Percentiles rank a stretch among this genome's conserved stretches.
Evolutionary conservation across 2,888 invertebrate genomes (phyloP).

Genomic region (Drosophila rellima): DNA sequence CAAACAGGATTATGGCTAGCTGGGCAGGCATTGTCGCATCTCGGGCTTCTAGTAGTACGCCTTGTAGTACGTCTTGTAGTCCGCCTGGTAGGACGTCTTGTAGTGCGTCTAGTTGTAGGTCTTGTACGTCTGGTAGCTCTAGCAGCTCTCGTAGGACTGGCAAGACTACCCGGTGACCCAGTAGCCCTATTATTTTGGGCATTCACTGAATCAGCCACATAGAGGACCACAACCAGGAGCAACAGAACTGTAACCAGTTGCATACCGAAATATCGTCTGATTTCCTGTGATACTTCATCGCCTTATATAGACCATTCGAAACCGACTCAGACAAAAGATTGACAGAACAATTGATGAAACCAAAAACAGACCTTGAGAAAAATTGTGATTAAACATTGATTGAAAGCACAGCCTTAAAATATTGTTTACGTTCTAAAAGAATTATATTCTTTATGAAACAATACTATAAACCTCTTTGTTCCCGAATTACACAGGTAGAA

Average conservation of each 20-base stretch:
- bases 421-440: background rate
- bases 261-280: slow-evolving; percentile 5
- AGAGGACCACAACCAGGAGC: slow-evolving; percentile 9
- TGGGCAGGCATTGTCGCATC: background rate
- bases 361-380: too few species aligned
- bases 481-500: background rate
- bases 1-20: slow-evolving; percentile 5
- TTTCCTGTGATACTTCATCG: background rate
- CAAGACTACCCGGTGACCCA: background rate
- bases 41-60: background rate
- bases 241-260: slow-evolving; percentile 10
- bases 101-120: background rate
- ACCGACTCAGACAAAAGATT: background rate
- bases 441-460: background rate
- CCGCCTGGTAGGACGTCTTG: background rate
- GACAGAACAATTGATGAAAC: background rate
- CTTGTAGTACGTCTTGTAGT: background rate
- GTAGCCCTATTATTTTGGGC: background rate
- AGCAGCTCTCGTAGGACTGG: background rate
- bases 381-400: too few species aligned
- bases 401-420: background rate
- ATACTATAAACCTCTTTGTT: background rate
- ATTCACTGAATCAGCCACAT: slow-evolving; percentile 7
- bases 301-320: slow-evolving; percentile 8
- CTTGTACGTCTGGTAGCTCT: background rate